These are phyloP conservation scores for Myrmecophaga tridactyla DNA, from an alignment of 2,113 vertebrate species.

Conservation along the genomic window DNA sequence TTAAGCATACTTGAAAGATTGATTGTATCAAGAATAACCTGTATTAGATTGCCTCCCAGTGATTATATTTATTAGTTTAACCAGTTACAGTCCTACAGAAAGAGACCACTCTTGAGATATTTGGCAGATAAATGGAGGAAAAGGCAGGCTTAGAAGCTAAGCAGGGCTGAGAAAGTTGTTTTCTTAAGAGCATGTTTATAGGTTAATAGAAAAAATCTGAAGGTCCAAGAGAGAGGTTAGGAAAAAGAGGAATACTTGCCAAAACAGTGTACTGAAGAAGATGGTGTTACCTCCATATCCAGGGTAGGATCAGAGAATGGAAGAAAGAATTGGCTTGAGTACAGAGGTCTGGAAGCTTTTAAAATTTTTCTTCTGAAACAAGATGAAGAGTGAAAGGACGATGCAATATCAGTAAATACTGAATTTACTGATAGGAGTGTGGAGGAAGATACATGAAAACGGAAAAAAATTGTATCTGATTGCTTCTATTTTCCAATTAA, in stretches of 20 bases:
- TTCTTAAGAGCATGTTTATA: not conserved
- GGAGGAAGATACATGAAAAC: not conserved
- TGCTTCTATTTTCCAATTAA: not conserved
- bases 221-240: not conserved
- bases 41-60: not conserved
- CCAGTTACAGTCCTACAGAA: not conserved
- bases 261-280: not conserved
- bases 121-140: not conserved
- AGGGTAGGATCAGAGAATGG: not conserved
- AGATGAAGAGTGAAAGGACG: not conserved
- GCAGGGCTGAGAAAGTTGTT: not conserved
- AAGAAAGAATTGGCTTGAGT: not conserved
- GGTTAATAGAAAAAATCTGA: not conserved
- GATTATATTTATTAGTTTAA: not conserved
- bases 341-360: not conserved
- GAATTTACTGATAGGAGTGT: not conserved
- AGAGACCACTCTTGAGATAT: not conserved
- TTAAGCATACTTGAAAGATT: conserved; percentile 32
- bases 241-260: not conserved
- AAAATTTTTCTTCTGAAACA: not conserved
- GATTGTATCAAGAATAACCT: conserved; percentile 16
- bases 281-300: not conserved
- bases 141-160: not conserved
- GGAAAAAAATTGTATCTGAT: not conserved
- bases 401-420: not conserved